These are phyloP conservation scores for Pardosa pseudoannulata DNA, from an alignment of 2,888 invertebrate species.

Conservation along the genomic window DNA sequence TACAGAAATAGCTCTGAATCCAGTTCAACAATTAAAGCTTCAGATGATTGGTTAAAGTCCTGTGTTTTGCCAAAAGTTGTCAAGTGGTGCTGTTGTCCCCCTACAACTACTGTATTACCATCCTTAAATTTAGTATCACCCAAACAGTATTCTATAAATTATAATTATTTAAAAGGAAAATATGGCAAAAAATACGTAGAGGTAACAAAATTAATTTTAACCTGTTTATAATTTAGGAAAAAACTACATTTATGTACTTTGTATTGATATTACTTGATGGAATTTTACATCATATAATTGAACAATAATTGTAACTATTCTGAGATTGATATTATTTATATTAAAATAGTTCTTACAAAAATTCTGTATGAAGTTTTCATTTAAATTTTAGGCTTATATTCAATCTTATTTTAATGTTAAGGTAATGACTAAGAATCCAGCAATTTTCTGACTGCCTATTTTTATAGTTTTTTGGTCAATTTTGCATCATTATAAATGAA, in stretches of 20 bases:
- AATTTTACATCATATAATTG: not conserved
- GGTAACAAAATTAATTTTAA: no score
- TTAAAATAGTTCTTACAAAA: no score
- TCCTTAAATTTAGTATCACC: constrained; percentile 84
- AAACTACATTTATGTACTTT: no score
- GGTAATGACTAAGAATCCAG: no score
- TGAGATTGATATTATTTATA: no score
- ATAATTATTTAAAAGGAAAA: constrained; percentile 86
- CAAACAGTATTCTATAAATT: constrained; percentile 85
- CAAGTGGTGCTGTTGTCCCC: constrained; percentile 55
- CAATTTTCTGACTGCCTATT: no score
- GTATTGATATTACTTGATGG: constrained; percentile 73
- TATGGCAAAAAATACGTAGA: constrained; percentile 86
- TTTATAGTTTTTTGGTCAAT: no score
- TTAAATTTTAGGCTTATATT: no score
- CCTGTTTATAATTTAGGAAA: no score
- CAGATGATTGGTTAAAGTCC: constrained; percentile 61
- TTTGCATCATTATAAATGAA: no score
- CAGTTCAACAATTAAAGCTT: not conserved
- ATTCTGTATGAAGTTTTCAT: no score
- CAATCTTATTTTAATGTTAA: no score
- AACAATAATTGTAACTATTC: not conserved
- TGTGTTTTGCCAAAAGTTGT: constrained; percentile 62
- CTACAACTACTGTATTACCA: constrained; percentile 46
- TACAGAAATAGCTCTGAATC: not conserved